Evolutionary conservation across 1,140 invertebrate species (phyloP).

Genomic region (Pogonomyrmex barbatus): DNA sequence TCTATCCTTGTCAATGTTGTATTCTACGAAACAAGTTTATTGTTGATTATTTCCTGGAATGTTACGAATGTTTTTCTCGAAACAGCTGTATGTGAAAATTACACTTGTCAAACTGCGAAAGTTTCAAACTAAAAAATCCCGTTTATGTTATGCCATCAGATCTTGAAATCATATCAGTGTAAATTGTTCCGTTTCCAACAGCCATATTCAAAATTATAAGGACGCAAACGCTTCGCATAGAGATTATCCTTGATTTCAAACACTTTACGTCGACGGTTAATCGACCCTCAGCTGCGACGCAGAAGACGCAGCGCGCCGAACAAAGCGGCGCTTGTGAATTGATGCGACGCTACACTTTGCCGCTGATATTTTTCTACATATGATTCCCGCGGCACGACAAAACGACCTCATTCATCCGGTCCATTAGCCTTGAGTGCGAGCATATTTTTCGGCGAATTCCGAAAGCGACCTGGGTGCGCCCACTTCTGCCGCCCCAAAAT

Average conservation of each 20-base stretch:
- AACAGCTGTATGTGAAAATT: not conserved
- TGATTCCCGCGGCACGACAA: slow-evolving; percentile 66
- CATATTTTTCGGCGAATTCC: slow-evolving; percentile 76
- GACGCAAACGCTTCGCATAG: slow-evolving; percentile 14
- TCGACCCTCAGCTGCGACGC: slow-evolving; percentile 26
- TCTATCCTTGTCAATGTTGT: not conserved
- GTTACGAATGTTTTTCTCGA: not conserved
- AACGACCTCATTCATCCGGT: slow-evolving; percentile 71
- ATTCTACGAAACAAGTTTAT: not conserved
- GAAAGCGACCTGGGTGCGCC: slow-evolving; percentile 52
- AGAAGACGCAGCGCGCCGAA: not conserved
- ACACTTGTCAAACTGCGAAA: not conserved
- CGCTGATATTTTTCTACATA: slow-evolving; percentile 67
- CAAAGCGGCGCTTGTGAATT: slow-evolving; percentile 56
- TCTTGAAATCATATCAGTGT: not conserved
- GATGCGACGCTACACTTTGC: slow-evolving; percentile 60
- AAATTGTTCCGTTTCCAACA: not conserved
- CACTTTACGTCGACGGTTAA: slow-evolving; percentile 17
- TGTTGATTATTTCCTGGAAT: not conserved
- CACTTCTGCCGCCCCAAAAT: slow-evolving; percentile 61
- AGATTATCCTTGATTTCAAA: not conserved
- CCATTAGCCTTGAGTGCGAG: slow-evolving; percentile 76
- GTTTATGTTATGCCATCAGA: not conserved
- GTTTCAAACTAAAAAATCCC: not conserved
- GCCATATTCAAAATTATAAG: slow-evolving; percentile 10